These are phyloP conservation scores for Sinelater perroti DNA, from an alignment of 2,888 invertebrate genomes.

Conservation along the genomic window DNA sequence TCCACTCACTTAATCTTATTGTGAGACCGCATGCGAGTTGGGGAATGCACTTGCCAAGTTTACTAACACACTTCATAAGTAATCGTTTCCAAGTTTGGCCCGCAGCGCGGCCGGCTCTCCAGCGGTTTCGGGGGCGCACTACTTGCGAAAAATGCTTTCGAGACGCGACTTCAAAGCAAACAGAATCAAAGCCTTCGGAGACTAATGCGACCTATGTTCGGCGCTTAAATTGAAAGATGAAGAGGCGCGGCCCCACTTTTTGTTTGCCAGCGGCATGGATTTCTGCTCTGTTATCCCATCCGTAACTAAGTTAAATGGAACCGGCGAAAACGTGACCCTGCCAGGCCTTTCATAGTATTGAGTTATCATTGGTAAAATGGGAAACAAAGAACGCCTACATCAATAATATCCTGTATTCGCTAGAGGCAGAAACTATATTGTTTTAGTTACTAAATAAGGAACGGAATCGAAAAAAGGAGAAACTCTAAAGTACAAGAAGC, in stretches of 20 bases:
- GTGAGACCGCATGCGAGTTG: slow-evolving; percentile 42
- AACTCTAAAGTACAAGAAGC: no score
- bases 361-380: slow-evolving; percentile 42
- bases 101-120: slow-evolving; percentile 9
- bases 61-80: slow-evolving; percentile 36
- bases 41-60: slow-evolving; percentile 38
- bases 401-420: no score
- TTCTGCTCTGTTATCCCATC: slow-evolving; percentile 32
- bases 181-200: slow-evolving; percentile 26
- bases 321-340: slow-evolving; percentile 39
- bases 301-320: slow-evolving; percentile 39
- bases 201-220: slow-evolving; percentile 22
- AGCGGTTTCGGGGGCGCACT: slow-evolving; percentile 13
- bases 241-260: slow-evolving; percentile 23
- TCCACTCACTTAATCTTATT: slow-evolving; percentile 44
- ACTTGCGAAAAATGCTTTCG: slow-evolving; percentile 18
- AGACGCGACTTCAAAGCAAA: slow-evolving; percentile 16
- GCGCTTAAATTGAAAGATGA: slow-evolving; percentile 26
- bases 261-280: slow-evolving; percentile 23
- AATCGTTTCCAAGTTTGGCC: slow-evolving; percentile 29
- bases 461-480: no score
- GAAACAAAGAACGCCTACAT: no score
- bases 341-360: no score
- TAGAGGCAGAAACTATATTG: no score
- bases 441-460: no score